Evolutionary conservation across 2,797 vertebrate genomes (phyloP), one percentile per base, ranked within the genome.

Genomic region (Arnoldichthys spilopterus): DNA sequence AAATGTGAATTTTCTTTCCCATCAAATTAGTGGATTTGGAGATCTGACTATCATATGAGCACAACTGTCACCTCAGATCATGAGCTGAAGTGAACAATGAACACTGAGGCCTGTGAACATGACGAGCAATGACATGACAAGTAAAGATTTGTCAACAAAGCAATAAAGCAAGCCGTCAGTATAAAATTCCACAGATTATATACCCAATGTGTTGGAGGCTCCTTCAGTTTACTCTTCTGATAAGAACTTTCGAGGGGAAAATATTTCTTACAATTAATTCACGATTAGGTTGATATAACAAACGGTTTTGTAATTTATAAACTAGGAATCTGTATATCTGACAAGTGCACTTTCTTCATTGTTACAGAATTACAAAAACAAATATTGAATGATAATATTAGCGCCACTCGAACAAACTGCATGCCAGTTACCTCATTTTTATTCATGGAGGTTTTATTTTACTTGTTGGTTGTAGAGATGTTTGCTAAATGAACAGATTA

Each of bases 21-120:
- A 87, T 91, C 81, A 88, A 89, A 91, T 91, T 90, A 91, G 90
- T 88, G 83, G 89, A 87, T 82, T 87, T 85, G 88, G 82, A 89
- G 83, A 90, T 90, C 85, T 89, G 86, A 90, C 87, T 85, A 87
- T 87, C 86, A 88, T 85, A 79, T 75, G 77, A 63, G 71, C 76
- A 86, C 79, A 68, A 83, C 80, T 64, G 77, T 84, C 76, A 82
- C 61, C 81, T 76, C 51, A 51, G 70, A 67, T 67, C 54, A 75
- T 82, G 78, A 90, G 76, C 69, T 59, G 74, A 79, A 61, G 51
- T 45, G 69, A 79, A 79, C 81, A 83, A 79, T 67, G 67, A 78
- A 79, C 28, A 16, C 71, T 37, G 16, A 26, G 26, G 54, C 68
- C 72, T 68, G 53, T 6, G 12, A 71, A 20, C 30, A 24, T 71